A percentile compares a stretch with the other conserved stretches of the same genome.
Conservation (phyloP, 2,797 vertebrate species). For the Cryptoblepharus egeriae region DNA sequence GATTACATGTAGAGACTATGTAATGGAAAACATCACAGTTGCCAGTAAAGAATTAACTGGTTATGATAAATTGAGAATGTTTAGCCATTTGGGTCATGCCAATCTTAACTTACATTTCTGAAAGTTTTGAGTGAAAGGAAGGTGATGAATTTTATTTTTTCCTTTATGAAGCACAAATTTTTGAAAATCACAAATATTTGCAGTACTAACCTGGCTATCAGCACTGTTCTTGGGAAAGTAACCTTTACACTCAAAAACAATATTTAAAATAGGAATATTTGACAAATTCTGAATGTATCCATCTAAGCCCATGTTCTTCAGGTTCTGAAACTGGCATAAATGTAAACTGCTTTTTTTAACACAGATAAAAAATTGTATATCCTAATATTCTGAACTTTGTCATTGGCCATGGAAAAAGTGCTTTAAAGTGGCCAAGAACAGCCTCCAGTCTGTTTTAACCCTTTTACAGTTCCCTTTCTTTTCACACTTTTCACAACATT, state of each 20-base stretch:
- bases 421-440: background rate
- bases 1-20: background rate
- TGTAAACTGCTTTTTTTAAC: background rate
- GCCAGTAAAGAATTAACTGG: background rate
- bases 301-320: background rate
- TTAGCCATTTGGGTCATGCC: background rate
- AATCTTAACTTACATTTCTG: background rate
- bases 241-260: background rate
- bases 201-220: background rate
- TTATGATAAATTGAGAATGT: background rate
- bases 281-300: background rate
- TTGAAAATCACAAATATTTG: background rate
- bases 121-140: background rate
- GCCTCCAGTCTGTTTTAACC: background rate
- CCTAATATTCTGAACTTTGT: background rate
- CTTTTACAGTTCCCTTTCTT: background rate
- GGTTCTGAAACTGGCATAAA: background rate
- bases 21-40: background rate
- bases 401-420: background rate
- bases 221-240: background rate
- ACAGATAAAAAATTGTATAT: background rate
- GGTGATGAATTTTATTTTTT: background rate
- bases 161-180: background rate
- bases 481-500: no score
- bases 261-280: background rate